Evolutionary conservation across 2,888 invertebrate genomes (phyloP).

Genomic region (Nomada ruficornis): DNA sequence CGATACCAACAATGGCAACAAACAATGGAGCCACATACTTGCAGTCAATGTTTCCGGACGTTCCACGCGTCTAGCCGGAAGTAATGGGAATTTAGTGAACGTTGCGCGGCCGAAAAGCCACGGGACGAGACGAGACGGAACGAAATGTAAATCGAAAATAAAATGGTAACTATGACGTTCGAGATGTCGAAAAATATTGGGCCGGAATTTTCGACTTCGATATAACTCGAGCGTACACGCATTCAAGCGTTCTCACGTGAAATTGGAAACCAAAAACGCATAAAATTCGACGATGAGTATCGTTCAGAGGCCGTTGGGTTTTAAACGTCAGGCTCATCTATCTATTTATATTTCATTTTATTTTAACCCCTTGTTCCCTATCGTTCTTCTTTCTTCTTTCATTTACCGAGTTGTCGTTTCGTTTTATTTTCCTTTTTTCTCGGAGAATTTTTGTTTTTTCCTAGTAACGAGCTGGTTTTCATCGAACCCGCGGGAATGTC

Average conservation of each 20-base stretch:
- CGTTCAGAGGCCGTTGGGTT: background rate
- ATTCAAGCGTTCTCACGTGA: constrained; percentile 21
- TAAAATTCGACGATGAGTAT: constrained; percentile 28
- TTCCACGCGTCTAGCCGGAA: constrained; percentile 27
- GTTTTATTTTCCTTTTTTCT: background rate
- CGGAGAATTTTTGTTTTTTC: background rate
- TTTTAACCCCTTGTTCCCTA: background rate
- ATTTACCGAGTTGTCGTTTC: background rate
- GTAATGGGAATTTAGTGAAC: constrained; percentile 45
- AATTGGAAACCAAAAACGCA: constrained; percentile 37
- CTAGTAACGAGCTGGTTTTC: background rate
- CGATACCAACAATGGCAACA: constrained; percentile 4
- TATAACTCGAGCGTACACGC: background rate
- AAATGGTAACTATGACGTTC: constrained; percentile 20
- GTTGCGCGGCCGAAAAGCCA: background rate
- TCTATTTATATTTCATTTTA: background rate
- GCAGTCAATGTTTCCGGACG: constrained; percentile 26
- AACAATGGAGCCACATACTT: constrained; percentile 1
- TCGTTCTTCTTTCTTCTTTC: background rate
- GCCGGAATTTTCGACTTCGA: constrained; percentile 9
- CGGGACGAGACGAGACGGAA: background rate
- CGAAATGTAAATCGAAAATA: constrained; percentile 36
- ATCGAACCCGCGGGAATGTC: constrained; percentile 28
- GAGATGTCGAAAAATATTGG: constrained; percentile 22
- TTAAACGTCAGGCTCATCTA: background rate